These are phyloP conservation scores for Siniperca knerii DNA, from an alignment of 2,113 vertebrate genomes.

Conservation along the genomic window DNA sequence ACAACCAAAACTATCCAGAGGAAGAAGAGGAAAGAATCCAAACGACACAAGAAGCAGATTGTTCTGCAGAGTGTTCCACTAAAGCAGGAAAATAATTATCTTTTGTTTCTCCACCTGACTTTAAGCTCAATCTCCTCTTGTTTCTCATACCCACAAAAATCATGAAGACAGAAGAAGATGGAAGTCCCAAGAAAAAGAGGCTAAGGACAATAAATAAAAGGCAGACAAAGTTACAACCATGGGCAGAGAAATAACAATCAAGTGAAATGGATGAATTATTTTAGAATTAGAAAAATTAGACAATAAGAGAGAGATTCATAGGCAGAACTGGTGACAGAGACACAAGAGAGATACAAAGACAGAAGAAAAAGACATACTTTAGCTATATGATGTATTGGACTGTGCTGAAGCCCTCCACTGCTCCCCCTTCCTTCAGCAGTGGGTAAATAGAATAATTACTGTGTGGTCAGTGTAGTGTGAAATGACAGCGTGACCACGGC, in stretches of 20 bases:
- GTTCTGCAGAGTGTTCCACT: not conserved
- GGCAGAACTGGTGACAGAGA: not conserved
- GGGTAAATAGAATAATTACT: conserved; percentile 81
- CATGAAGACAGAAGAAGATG: not conserved
- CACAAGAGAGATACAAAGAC: conserved; percentile 5
- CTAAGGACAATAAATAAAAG: not conserved
- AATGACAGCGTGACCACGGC: conserved; percentile 78
- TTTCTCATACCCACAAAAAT: not conserved
- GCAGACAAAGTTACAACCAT: not conserved
- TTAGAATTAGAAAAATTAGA: not conserved
- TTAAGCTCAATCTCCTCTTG: not conserved
- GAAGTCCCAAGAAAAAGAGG: not conserved
- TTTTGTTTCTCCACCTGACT: not conserved
- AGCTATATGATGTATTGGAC: conserved; percentile 25
- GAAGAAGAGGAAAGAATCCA: not conserved
- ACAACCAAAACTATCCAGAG: not conserved
- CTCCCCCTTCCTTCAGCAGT: conserved; percentile 26
- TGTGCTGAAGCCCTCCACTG: not conserved
- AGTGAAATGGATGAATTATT: not conserved
- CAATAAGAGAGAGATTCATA: not conserved
- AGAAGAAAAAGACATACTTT: conserved; percentile 24
- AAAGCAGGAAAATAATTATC: not conserved
- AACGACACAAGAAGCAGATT: not conserved
- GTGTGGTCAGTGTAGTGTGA: conserved; percentile 80
- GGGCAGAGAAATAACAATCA: not conserved